These are phyloP conservation scores for Muntiacus muntjak DNA, from an alignment of 2,113 vertebrate genomes.

Conservation along the genomic window DNA sequence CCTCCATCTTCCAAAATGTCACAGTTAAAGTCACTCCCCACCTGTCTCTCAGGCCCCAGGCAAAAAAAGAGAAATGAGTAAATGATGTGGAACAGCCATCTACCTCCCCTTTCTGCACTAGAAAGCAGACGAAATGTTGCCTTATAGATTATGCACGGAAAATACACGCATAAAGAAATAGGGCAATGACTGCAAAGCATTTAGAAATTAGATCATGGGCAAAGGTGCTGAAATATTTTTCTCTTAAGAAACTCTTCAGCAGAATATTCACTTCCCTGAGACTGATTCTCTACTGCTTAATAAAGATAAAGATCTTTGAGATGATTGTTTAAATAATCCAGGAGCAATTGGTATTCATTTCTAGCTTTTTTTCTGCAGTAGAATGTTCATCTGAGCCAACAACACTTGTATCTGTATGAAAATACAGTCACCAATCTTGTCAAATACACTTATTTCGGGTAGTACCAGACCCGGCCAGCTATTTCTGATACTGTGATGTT, in stretches of 20 bases:
- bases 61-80: not conserved
- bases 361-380: conserved; percentile 11
- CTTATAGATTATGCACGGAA: not conserved
- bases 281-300: not conserved
- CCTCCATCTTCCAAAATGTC: not conserved
- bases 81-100: not conserved
- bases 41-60: not conserved
- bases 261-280: not conserved
- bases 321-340: not conserved
- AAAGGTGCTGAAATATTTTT: conserved; percentile 1
- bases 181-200: not conserved
- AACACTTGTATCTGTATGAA: not conserved
- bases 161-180: not conserved
- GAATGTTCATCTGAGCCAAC: conserved; percentile 7
- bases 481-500: not conserved
- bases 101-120: not conserved
- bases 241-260: not conserved
- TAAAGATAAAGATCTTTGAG: not conserved
- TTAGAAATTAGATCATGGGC: not conserved
- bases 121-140: not conserved
- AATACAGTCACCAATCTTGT: not conserved
- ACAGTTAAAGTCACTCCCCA: not conserved
- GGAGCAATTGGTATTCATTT: conserved; percentile 6
- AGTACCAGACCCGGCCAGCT: not conserved
- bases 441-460: not conserved